Percentiles rank a stretch among this genome's conserved stretches.
Conservation (phyloP, 1,140 invertebrate genomes). For the Achroia grisella region DNA sequence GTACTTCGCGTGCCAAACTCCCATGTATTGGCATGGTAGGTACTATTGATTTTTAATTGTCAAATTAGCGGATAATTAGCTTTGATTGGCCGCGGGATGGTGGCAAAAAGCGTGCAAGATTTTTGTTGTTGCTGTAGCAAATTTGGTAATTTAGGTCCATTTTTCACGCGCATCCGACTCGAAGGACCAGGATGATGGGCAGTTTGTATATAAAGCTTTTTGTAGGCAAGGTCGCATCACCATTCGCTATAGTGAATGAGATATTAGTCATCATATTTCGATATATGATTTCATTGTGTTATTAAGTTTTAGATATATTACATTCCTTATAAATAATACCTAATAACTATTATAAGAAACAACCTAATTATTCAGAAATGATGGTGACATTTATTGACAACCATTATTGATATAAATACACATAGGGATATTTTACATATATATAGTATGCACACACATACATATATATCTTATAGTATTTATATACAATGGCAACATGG, state of each 20-base stretch:
- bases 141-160: slow-evolving; percentile 9
- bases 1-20: slow-evolving; percentile 41
- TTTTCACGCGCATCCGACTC: slow-evolving; percentile 10
- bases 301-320: too few relatives aligned
- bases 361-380: too few relatives aligned
- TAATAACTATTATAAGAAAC: too few relatives aligned
- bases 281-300: too few relatives aligned
- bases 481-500: too few relatives aligned
- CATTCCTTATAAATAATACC: too few relatives aligned
- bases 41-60: slow-evolving; percentile 54
- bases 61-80: slow-evolving; percentile 19
- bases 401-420: too few relatives aligned
- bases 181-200: slow-evolving; percentile 10
- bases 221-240: neutral
- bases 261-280: neutral
- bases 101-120: slow-evolving; percentile 34
- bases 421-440: too few relatives aligned
- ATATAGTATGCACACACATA: too few relatives aligned
- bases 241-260: neutral
- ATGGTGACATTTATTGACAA: too few relatives aligned
- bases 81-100: slow-evolving; percentile 14
- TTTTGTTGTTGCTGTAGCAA: slow-evolving; percentile 24
- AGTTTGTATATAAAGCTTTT: neutral
- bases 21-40: slow-evolving; percentile 35
- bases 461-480: too few relatives aligned